Percentiles rank a stretch among this genome's conserved stretches.
Conservation (phyloP, 2,888 invertebrate genomes). For the Troilus luridus region DNA sequence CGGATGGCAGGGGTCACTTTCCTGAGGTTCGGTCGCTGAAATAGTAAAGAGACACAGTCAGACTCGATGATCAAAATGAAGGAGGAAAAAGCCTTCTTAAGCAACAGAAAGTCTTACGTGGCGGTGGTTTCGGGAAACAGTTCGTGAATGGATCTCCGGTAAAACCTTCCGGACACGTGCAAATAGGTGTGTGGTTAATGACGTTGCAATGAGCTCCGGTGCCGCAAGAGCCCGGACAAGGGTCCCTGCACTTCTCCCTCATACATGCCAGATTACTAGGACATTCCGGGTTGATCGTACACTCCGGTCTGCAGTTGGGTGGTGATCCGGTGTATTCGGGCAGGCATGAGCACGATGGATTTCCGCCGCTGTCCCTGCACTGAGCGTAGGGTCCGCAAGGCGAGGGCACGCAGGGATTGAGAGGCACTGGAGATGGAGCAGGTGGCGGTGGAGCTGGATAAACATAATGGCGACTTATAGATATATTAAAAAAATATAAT, state of each 20-base stretch:
- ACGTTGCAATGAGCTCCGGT: conserved; percentile 70
- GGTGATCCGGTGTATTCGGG: conserved; percentile 70
- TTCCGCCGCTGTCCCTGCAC: conserved; percentile 68
- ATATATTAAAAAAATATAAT: not conserved
- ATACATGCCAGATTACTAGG: conserved; percentile 70
- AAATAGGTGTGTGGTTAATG: conserved; percentile 70
- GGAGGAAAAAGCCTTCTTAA: not conserved
- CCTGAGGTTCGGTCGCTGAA: conserved; percentile 71
- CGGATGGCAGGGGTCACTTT: conserved; percentile 71
- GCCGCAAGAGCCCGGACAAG: conserved; percentile 72
- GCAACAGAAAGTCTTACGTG: conserved; percentile 72
- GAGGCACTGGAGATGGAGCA: conserved; percentile 65
- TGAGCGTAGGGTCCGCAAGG: conserved; percentile 74
- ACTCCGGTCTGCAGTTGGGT: conserved; percentile 71
- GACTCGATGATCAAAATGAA: not conserved
- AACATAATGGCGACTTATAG: conserved; percentile 17
- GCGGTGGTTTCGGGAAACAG: conserved; percentile 71
- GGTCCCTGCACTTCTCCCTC: conserved; percentile 70
- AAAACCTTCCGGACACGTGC: conserved; percentile 75
- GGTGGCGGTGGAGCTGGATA: conserved; percentile 59
- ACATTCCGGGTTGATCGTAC: conserved; percentile 71
- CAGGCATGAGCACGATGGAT: conserved; percentile 71
- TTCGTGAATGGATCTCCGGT: conserved; percentile 83
- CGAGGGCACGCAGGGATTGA: conserved; percentile 75
- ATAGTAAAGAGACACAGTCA: conserved; percentile 50